Base-by-base conservation (phyloP, 2,888 invertebrate species). In the Amorpha juglandis region DNA sequence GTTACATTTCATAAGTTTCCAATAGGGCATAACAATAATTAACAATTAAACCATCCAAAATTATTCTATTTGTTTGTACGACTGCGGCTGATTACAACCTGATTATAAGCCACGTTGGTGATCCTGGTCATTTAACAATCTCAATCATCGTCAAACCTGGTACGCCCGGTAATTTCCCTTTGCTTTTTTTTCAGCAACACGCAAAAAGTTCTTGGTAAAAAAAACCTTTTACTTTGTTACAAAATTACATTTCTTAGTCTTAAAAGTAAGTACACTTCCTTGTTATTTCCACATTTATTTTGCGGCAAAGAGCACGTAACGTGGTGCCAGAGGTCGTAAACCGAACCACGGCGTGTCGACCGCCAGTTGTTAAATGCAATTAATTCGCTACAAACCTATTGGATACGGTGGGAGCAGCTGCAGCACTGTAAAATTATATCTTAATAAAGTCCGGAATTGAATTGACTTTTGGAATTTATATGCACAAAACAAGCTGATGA, bases 361-460 rank as follows among this genome's bases (percentile, higher is more conserved):
- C 4, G 6, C 12, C 52, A 50, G 42, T 12, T 38, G 42, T 16
- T 42, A 42, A 58, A 58, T 58, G 16, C 42, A 58, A 58, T 58
- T 58, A 42, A 58, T 42, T 52, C 47, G 27, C 38, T 47, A 52
- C 62, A 63, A 38, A 58, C 11, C 38, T 27, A 63, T 48, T 11
- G 58, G 42, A 58, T 58, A 27, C 19, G 9, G 12, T 50, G 53
- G n/a, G 12, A 58, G 16, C 38, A 55, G 38, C 38, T 55, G 55
- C 16, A 16, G 35, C 38, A 19, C 8, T 12, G 19, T 11, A 16
- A 58, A 58, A 58, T 16, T 50, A 19, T 50, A 14, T 47, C 47
- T 50, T 50, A 50, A 50, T 11, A n/a, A 50, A 50, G 8, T 0
- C 19, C 9, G 33, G 27, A 35, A 0, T 53, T 53, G n/a, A 53